Base-by-base conservation (phyloP, 1,140 invertebrate species). In the Liolophura sinensis region DNA sequence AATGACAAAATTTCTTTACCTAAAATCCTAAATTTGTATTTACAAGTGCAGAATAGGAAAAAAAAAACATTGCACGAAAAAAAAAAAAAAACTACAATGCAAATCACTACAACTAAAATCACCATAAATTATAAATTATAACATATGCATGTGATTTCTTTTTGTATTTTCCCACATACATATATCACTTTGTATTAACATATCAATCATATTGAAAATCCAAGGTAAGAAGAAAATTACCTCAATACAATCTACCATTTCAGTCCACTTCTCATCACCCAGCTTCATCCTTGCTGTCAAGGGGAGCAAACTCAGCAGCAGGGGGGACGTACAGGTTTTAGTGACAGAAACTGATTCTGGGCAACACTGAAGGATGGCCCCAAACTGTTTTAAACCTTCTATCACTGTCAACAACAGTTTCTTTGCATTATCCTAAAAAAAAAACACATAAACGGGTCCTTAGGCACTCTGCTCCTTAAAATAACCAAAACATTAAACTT, bases 311-410 rank as follows among this genome's bases (percentile, higher is more conserved):
- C 15, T 71, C 46, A 7, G 47, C 40, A 18, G 52, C 24, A 18
- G 68, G 70, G 31, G 31, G 3, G 31, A 40, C 31, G 9, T 40
- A 40, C 31, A 40, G 3, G 9, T 9, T 40, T 40, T 9, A 40
- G 62, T 20, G 6, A 7, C 22, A 56, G 62, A 20, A 6, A 22
- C 46, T 9, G 60, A 16, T 9, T 46, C 16, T 4, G 78, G 80
- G 64, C 80, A 79, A 25, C 75, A 70, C 16, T 79, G 51, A 4
- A 83, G 70, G 31, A 82, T 57, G 12, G 77, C 69, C 14, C 64
- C 46, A 59, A 77, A 77, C 70, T 83, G 80, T 24, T 62, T 65
- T 7, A 83, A 48, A 47, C 79, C 76, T 66, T 79, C 73, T 16
- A 60, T 52, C 20, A 76, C 15, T 51, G 73, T 61, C 4, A 71